Percentiles rank a stretch among this genome's conserved stretches.
These are phyloP conservation scores for Falco naumanni DNA, from an alignment of 2,797 vertebrate species.

Conservation along the genomic window DNA sequence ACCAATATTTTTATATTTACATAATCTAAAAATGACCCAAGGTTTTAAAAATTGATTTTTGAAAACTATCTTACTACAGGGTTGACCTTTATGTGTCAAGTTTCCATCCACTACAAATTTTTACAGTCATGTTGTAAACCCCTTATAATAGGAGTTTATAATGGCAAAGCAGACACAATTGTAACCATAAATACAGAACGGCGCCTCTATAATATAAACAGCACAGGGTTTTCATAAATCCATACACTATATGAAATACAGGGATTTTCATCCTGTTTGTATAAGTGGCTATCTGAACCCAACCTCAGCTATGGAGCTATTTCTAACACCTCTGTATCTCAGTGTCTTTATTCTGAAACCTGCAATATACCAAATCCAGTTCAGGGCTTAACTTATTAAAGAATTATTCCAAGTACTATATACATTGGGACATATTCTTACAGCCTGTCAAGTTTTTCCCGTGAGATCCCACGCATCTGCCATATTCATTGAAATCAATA, in stretches of 20 bases:
- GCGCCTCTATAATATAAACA: constrained; percentile 25
- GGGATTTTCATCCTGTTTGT: background rate
- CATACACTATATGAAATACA: background rate
- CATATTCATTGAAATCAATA: background rate
- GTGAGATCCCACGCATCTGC: background rate
- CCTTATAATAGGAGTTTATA: constrained; percentile 34
- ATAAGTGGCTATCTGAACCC: background rate
- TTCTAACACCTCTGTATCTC: background rate
- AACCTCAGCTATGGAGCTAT: background rate
- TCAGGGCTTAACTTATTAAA: background rate
- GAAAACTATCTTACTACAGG: background rate
- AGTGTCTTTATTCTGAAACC: background rate
- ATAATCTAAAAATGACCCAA: background rate
- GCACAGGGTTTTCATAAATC: constrained; percentile 34
- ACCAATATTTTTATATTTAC: background rate
- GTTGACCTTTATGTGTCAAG: background rate
- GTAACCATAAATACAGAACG: constrained; percentile 42
- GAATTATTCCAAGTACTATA: background rate
- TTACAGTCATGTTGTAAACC: constrained; percentile 17
- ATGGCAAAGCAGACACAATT: constrained; percentile 47
- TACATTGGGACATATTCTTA: background rate
- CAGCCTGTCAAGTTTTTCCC: background rate
- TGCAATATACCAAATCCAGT: background rate
- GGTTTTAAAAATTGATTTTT: constrained; percentile 11
- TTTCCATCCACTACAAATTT: constrained; percentile 21